Evolutionary conservation across 1,140 invertebrate genomes (phyloP), one percentile per base, ranked within the genome.

Genomic region (Lasioglossum albipes): DNA sequence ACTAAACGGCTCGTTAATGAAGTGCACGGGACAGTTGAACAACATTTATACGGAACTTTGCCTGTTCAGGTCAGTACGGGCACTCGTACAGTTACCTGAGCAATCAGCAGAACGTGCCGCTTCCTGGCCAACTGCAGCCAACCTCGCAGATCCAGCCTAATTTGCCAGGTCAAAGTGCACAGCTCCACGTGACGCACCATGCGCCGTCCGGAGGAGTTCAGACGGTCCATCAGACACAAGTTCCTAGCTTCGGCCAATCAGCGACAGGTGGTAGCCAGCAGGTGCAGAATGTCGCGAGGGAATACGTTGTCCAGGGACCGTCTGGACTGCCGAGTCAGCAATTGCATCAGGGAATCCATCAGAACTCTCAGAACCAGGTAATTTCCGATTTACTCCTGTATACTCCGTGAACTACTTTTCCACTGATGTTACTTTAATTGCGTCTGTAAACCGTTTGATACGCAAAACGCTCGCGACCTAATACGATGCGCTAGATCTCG

Each of bases 181-280:
- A 93, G 59, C 88, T 93, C 12, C 92, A 93, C 78, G 92, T 93
- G 59, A 92, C 90, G 36, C 92, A 93, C 82, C 90, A 92, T 31
- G 89, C 91, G 7, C 92, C 92, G 22, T 89, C 89, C 52, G 92
- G 88, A 61, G 92, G 91, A 61, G 91, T 93, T 68, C 92, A 93
- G 85, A 93, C 92, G 76, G 92, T 92, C 72, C 92, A 93, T 90
- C 92, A 93, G 72, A 93, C 92, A 9, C 92, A 93, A 75, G 85
- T 93, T 68, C 82, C 90, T 62, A 80, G 85, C 72, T 91, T 91
- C 61, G 86, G 87, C 59, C 91, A 91, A 86, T 71, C 87, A 57
- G 72, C 88, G 52, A 66, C 86, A 81, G 82, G 84, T 75, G 86
- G 52, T 54, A 54, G 79, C n/a, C 91, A 90, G 74, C 82, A 89